These are phyloP conservation scores for Caenorhabditis wallacei DNA, from an alignment of 2,888 invertebrate genomes.

Conservation along the genomic window DNA sequence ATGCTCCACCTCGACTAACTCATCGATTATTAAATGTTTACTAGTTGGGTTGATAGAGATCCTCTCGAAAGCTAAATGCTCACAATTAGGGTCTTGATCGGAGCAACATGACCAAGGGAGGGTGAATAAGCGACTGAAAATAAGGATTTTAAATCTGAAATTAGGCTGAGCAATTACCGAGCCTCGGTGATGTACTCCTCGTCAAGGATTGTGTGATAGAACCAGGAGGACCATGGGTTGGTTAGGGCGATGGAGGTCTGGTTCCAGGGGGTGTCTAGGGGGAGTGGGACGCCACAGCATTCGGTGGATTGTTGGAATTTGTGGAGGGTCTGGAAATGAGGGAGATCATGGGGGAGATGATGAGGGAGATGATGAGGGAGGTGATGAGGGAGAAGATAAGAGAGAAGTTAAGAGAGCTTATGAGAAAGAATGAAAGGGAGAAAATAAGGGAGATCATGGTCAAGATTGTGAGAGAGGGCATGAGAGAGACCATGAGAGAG, in stretches of 20 bases:
- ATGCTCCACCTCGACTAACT: slow-evolving; percentile 28
- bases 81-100: slow-evolving; percentile 23
- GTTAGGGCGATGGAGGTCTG: slow-evolving; percentile 13
- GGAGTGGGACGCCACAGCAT: slow-evolving; percentile 44
- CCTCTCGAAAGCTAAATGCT: slow-evolving; percentile 58
- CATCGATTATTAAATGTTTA: slow-evolving; percentile 38
- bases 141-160: background rate
- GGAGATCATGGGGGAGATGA: background rate
- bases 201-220: slow-evolving; percentile 26
- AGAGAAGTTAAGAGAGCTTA: too few relatives aligned
- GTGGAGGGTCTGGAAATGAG: slow-evolving; percentile 45
- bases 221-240: slow-evolving; percentile 53
- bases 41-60: slow-evolving; percentile 38
- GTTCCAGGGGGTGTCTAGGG: slow-evolving; percentile 17
- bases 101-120: slow-evolving; percentile 62
- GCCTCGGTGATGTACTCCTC: slow-evolving; percentile 43
- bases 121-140: slow-evolving; percentile 41
- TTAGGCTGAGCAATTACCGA: background rate
- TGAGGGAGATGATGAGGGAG: background rate
- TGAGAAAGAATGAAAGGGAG: too few relatives aligned
- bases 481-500: too few relatives aligned
- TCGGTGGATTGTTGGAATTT: slow-evolving; percentile 30
- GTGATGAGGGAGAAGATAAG: too few relatives aligned
- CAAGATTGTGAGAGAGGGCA: too few relatives aligned
- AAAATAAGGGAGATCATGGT: too few relatives aligned